Evolutionary conservation across 2,113 vertebrate species (phyloP).

Genomic region (Sinosuthora webbiana): DNA sequence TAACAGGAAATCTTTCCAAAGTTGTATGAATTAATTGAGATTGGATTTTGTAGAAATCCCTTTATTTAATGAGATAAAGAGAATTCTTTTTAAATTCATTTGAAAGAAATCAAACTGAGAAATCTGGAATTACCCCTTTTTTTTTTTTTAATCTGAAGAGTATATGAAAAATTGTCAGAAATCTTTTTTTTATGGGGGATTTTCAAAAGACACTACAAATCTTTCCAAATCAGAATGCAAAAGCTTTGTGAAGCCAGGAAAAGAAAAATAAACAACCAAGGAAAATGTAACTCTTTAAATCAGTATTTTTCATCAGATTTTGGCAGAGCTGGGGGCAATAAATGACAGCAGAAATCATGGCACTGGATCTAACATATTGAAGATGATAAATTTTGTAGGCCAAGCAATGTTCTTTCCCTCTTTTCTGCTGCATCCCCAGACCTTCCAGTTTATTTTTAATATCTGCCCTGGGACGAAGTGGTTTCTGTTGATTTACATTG

Average conservation of each 20-base stretch:
- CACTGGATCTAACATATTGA: neutral
- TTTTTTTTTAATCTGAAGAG: neutral
- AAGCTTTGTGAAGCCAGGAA: neutral
- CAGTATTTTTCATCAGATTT: neutral
- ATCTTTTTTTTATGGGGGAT: neutral
- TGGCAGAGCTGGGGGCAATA: neutral
- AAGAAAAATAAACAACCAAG: neutral
- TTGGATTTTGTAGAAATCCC: neutral
- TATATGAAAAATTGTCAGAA: neutral
- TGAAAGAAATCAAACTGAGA: neutral
- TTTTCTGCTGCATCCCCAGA: neutral
- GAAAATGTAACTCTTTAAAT: neutral
- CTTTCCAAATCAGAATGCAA: neutral
- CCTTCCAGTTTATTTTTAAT: neutral
- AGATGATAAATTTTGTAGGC: neutral
- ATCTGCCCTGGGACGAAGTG: neutral
- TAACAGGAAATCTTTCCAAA: neutral
- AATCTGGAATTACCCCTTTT: neutral
- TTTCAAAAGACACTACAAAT: neutral
- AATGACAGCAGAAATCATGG: neutral
- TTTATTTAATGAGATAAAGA: neutral
- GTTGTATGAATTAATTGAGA: neutral
- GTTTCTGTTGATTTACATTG: neutral
- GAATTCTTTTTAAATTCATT: neutral
- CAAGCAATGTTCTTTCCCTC: neutral